A percentile compares a stretch with the other conserved stretches of the same genome.
phyloP scores from a whole-genome alignment of 1,140 invertebrate genomes.

The Drosophila pallidifrons region DNA sequence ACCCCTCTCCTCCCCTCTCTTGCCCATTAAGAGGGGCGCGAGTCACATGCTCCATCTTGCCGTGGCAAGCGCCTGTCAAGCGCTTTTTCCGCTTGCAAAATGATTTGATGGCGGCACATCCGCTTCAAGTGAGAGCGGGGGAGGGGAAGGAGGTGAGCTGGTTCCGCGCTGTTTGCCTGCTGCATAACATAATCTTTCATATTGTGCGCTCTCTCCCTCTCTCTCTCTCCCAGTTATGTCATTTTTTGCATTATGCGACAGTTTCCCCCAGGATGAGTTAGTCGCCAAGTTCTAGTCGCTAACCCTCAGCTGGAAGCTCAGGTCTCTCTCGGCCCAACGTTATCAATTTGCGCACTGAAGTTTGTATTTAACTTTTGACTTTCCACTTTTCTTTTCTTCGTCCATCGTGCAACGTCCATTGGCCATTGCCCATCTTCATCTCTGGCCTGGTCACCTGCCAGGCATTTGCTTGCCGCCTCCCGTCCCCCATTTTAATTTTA shows the following conservation, averaged over 20 bases:
- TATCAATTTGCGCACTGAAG: slow-evolving; percentile 81
- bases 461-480: slow-evolving; percentile 7
- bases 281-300: slow-evolving; percentile 20
- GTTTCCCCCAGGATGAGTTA: slow-evolving; percentile 38
- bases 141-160: slow-evolving; percentile 3
- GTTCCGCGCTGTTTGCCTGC: slow-evolving; percentile 66
- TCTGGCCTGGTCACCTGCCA: slow-evolving; percentile 41
- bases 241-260: slow-evolving; percentile 70
- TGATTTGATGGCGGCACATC: slow-evolving; percentile 81
- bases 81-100: slow-evolving; percentile 80
- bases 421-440: slow-evolving; percentile 1
- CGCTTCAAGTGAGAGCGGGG: slow-evolving; percentile 50
- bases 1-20: not conserved
- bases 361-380: slow-evolving; percentile 83
- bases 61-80: slow-evolving; percentile 43
- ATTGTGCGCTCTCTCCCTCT: slow-evolving; percentile 43
- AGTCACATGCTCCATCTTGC: slow-evolving; percentile 35
- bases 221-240: slow-evolving; percentile 33
- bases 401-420: slow-evolving; percentile 5
- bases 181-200: slow-evolving; percentile 80
- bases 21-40: not conserved
- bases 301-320: not conserved
- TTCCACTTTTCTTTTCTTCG: slow-evolving; percentile 63
- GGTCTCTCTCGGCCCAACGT: slow-evolving; percentile 44
- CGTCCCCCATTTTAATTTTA: slow-evolving; percentile 78